These are phyloP conservation scores for Carpatolechia fugitivella DNA, from an alignment of 2,888 invertebrate species.

Conservation along the genomic window DNA sequence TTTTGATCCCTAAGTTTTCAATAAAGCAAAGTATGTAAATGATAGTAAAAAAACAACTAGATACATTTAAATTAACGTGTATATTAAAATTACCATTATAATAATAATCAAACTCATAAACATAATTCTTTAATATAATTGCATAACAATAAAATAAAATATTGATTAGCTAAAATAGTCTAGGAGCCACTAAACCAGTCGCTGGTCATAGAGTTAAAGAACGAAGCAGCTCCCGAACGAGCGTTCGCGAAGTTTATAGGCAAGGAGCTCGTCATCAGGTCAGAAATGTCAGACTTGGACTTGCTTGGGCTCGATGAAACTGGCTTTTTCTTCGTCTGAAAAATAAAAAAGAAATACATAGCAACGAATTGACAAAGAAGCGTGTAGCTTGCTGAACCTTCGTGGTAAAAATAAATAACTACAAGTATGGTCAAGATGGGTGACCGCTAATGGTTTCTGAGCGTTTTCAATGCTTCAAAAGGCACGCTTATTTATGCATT, in stretches of 20 bases:
- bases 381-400: too few species aligned
- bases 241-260: conserved; percentile 77
- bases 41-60: background rate
- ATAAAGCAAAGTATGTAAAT: too few species aligned
- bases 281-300: conserved; percentile 55
- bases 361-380: background rate
- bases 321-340: conserved; percentile 62
- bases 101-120: background rate
- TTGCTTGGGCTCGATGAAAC: conserved; percentile 56
- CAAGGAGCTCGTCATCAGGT: conserved; percentile 60
- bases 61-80: background rate
- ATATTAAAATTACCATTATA: background rate
- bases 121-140: background rate
- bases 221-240: conserved; percentile 87
- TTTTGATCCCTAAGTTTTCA: too few species aligned
- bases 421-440: too few species aligned
- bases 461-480: too few species aligned
- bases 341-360: conserved; percentile 12
- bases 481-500: too few species aligned
- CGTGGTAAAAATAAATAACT: too few species aligned
- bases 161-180: too few species aligned
- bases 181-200: conserved; percentile 85
- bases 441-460: too few species aligned
- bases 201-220: conserved; percentile 89
- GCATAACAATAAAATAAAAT: background rate